Percentiles rank a stretch among this genome's conserved stretches.
phyloP scores from a whole-genome alignment of 1,140 invertebrate species.

The Heliconius melpomene region DNA sequence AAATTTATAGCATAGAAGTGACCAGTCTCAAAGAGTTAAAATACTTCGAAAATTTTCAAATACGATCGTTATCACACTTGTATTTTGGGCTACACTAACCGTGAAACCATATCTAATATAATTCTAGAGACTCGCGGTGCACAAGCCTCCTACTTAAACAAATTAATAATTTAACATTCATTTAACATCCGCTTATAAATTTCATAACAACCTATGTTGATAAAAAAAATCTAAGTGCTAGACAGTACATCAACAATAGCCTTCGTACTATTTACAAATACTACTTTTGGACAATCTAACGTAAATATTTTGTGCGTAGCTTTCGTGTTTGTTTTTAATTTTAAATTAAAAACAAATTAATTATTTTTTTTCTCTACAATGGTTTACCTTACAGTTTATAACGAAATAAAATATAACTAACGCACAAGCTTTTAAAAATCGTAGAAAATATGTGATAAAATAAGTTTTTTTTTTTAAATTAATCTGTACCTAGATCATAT shows the following conservation, averaged over 20 bases:
- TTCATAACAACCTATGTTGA: slow-evolving; percentile 36
- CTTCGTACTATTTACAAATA: slow-evolving; percentile 9
- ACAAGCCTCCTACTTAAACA: slow-evolving; percentile 29
- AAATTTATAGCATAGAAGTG: slow-evolving; percentile 20
- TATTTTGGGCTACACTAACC: slow-evolving; percentile 29
- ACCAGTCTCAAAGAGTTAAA: slow-evolving; percentile 15
- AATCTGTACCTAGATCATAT: slow-evolving; percentile 5
- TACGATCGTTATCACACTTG: slow-evolving; percentile 34
- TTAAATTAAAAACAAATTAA: neutral
- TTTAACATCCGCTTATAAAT: slow-evolving; percentile 33
- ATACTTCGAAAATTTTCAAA: slow-evolving; percentile 28
- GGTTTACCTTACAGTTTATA: neutral
- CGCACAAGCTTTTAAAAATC: neutral
- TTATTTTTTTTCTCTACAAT: neutral
- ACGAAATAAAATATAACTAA: neutral
- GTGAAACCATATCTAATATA: slow-evolving; percentile 27
- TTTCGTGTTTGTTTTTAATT: slow-evolving; percentile 17
- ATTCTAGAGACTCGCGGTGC: slow-evolving; percentile 17
- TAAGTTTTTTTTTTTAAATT: neutral
- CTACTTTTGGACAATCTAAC: slow-evolving; percentile 16
- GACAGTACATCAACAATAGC: slow-evolving; percentile 24
- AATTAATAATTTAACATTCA: slow-evolving; percentile 30
- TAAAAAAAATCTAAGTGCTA: slow-evolving; percentile 27
- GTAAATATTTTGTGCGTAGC: slow-evolving; percentile 18
- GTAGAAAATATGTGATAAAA: neutral